Percentiles rank a stretch among this genome's conserved stretches.
phyloP scores from a whole-genome alignment of 2,113 vertebrate species.

The Trogon melanurus region DNA sequence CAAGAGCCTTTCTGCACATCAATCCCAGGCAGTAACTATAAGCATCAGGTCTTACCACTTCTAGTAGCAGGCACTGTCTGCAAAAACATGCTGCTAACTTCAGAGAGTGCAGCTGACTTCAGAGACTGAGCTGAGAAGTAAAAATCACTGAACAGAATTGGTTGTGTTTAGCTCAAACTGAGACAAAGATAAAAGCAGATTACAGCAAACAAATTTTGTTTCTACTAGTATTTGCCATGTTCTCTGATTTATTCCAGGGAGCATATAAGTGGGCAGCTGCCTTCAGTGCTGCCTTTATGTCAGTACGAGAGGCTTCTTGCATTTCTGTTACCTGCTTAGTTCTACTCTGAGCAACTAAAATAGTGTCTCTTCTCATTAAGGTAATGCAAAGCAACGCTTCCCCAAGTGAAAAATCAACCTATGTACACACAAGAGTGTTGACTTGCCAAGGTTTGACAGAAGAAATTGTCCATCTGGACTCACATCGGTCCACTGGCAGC shows the following conservation, averaged over 20 bases:
- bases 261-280: not conserved
- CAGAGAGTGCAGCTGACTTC: no score
- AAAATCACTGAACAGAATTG: no score
- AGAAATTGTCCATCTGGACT: not conserved
- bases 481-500: not conserved
- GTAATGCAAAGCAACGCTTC: not conserved
- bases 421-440: not conserved
- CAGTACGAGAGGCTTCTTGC: not conserved
- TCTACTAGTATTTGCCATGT: not conserved
- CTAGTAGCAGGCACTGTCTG: no score
- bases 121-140: no score
- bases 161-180: no score
- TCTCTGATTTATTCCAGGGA: not conserved
- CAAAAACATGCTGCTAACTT: no score
- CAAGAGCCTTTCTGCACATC: no score
- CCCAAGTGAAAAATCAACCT: not conserved
- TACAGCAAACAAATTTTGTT: not conserved
- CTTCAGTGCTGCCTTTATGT: not conserved
- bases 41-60: no score
- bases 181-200: not conserved
- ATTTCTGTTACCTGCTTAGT: not conserved
- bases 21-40: no score
- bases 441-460: not conserved
- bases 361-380: not conserved
- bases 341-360: not conserved